Evolutionary conservation across 2,888 invertebrate species (phyloP).

Genomic region (Drosophila prostipennis): DNA sequence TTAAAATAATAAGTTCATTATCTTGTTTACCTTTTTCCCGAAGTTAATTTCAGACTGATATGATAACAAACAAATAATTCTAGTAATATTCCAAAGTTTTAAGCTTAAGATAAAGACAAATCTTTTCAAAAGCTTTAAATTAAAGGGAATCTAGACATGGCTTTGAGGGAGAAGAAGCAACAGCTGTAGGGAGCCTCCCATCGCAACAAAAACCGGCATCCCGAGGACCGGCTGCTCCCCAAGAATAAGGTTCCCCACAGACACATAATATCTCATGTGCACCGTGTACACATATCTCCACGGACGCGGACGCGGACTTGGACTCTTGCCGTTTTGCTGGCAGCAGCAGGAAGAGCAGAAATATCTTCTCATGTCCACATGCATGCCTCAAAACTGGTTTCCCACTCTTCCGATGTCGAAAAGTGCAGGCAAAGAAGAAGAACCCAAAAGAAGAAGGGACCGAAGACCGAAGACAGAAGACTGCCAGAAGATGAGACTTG

Average conservation of each 20-base stretch:
- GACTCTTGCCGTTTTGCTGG: constrained; percentile 3
- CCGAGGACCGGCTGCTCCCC: constrained; percentile 11
- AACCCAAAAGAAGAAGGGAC: constrained; percentile 20
- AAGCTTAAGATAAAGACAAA: too few relatives aligned
- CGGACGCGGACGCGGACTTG: not conserved
- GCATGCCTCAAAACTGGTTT: constrained; percentile 46
- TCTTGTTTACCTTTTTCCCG: too few relatives aligned
- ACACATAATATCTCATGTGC: constrained; percentile 12
- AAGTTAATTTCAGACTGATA: too few relatives aligned
- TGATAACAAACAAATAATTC: too few relatives aligned
- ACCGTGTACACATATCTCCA: constrained; percentile 8
- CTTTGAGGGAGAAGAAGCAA: not conserved
- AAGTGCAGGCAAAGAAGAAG: constrained; percentile 21
- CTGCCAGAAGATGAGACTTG: constrained; percentile 32
- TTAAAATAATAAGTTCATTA: too few relatives aligned
- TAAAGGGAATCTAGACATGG: not conserved
- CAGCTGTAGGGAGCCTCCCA: constrained; percentile 32
- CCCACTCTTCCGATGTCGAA: constrained; percentile 16
- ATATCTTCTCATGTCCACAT: constrained; percentile 39
- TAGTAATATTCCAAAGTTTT: too few relatives aligned
- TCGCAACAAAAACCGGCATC: constrained; percentile 6
- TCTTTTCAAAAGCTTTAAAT: too few relatives aligned
- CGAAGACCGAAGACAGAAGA: constrained; percentile 10
- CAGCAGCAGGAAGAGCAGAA: constrained; percentile 46
- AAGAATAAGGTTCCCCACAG: constrained; percentile 18